These are phyloP conservation scores for Cantharis rufa DNA, from an alignment of 2,888 invertebrate genomes.

Conservation along the genomic window DNA sequence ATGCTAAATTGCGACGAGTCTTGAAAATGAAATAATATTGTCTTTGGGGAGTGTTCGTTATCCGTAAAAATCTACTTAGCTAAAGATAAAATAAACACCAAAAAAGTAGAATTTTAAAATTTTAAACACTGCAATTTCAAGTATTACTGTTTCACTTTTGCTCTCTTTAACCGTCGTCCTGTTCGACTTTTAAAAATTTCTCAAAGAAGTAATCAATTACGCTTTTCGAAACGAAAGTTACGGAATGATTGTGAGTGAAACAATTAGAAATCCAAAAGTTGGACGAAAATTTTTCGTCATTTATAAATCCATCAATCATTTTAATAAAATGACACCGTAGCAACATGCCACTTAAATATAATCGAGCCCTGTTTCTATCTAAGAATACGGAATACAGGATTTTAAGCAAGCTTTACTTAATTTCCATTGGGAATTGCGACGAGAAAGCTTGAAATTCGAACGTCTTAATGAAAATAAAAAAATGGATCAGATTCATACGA, in stretches of 20 bases:
- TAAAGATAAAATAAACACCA: neutral
- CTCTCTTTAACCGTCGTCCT: neutral
- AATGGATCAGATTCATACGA: neutral
- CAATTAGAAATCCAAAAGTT: neutral
- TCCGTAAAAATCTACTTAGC: neutral
- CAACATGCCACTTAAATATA: neutral
- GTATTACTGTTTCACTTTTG: neutral
- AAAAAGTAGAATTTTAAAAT: neutral
- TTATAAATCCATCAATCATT: constrained; percentile 23
- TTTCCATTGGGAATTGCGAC: constrained; percentile 12
- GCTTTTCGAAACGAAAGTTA: neutral
- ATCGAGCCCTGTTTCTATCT: neutral
- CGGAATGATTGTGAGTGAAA: neutral
- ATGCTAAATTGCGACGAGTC: neutral
- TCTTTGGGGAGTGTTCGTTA: neutral
- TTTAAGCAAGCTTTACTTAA: constrained; percentile 13
- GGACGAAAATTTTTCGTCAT: constrained; percentile 16
- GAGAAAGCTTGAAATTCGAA: constrained; percentile 7
- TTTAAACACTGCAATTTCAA: neutral
- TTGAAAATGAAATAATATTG: neutral
- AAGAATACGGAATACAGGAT: constrained; percentile 1
- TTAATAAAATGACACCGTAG: constrained; percentile 9
- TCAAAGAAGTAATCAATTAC: neutral
- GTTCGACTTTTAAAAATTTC: neutral
- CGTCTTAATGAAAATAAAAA: constrained; percentile 2